A percentile compares a stretch with the other conserved stretches of the same genome.
Conservation (phyloP, 2,888 invertebrate genomes). For the Meliscaeva auricollis region DNA sequence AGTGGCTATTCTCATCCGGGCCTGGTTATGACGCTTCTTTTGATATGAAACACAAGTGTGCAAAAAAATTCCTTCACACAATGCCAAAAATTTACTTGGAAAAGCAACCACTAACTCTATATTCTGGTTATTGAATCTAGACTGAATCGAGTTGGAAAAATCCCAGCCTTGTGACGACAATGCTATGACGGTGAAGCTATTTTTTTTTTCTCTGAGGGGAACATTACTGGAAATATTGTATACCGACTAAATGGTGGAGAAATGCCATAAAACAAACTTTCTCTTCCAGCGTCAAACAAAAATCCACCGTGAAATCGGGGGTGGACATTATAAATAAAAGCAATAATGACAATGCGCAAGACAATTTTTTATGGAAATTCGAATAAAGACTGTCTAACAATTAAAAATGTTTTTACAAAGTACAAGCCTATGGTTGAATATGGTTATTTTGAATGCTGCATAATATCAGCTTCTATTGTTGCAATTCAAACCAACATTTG, state of each 20-base stretch:
- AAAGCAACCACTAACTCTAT: slow-evolving; percentile 74
- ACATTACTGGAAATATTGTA: slow-evolving; percentile 66
- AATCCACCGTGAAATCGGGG: slow-evolving; percentile 61
- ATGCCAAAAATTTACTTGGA: slow-evolving; percentile 67
- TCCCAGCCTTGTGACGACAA: slow-evolving; percentile 73
- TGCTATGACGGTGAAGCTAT: slow-evolving; percentile 62
- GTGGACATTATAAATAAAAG: slow-evolving; percentile 49
- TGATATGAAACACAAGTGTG: slow-evolving; percentile 69
- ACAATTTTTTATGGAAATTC: slow-evolving; percentile 11
- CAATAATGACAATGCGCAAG: slow-evolving; percentile 47
- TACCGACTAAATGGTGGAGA: slow-evolving; percentile 69
- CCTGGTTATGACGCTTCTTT: slow-evolving; percentile 78
- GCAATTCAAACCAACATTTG: too few species aligned
- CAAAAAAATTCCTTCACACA: slow-evolving; percentile 73
- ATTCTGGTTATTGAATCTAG: slow-evolving; percentile 75
- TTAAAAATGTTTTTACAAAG: neutral
- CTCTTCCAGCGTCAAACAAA: slow-evolving; percentile 63
- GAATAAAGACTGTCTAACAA: slow-evolving; percentile 28
- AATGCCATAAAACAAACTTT: slow-evolving; percentile 52
- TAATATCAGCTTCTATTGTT: too few species aligned
- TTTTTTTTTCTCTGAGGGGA: slow-evolving; percentile 47
- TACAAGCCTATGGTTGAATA: neutral
- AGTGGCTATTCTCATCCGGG: slow-evolving; percentile 75
- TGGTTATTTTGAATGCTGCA: too few species aligned
- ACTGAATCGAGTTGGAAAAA: slow-evolving; percentile 73